These are phyloP conservation scores for Chiridota heheva DNA, from an alignment of 35 echinoderm and acorn worm genomes.

Conservation along the genomic window DNA sequence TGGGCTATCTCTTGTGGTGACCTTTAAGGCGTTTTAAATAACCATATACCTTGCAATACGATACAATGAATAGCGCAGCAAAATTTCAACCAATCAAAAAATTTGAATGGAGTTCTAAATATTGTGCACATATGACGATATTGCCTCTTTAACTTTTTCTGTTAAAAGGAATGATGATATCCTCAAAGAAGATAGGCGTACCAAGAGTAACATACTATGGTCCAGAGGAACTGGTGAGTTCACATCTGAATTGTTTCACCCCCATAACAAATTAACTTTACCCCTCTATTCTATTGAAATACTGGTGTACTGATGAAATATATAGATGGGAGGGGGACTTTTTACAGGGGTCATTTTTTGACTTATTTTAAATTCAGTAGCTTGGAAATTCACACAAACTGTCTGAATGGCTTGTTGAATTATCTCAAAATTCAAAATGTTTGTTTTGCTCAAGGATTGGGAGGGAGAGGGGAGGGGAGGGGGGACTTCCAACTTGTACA, in stretches of 20 bases:
- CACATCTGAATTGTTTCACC: neutral
- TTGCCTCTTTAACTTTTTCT: neutral
- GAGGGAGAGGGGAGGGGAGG: too few relatives aligned
- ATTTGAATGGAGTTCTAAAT: neutral
- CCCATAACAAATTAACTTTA: neutral
- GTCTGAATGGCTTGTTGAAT: too few relatives aligned
- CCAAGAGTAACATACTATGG: constrained; percentile 37
- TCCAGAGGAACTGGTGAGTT: constrained; percentile 20
- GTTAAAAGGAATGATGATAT: constrained; percentile 38
- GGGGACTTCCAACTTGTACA: too few relatives aligned
- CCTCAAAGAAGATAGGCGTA: constrained; percentile 29
- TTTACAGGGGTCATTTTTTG: neutral
- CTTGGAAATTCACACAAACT: too few relatives aligned
- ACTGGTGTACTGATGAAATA: neutral
- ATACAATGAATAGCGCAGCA: neutral
- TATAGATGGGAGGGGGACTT: neutral
- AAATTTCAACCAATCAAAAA: neutral
- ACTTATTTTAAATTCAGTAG: too few relatives aligned
- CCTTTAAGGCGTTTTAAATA: neutral
- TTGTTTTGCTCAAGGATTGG: too few relatives aligned
- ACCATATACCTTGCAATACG: neutral
- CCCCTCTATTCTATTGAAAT: neutral
- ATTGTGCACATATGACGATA: neutral
- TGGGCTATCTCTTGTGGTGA: neutral
- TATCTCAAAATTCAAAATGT: too few relatives aligned